Evolutionary conservation across 2,113 vertebrate species (phyloP).

Genomic region (Lampris incognitus): DNA sequence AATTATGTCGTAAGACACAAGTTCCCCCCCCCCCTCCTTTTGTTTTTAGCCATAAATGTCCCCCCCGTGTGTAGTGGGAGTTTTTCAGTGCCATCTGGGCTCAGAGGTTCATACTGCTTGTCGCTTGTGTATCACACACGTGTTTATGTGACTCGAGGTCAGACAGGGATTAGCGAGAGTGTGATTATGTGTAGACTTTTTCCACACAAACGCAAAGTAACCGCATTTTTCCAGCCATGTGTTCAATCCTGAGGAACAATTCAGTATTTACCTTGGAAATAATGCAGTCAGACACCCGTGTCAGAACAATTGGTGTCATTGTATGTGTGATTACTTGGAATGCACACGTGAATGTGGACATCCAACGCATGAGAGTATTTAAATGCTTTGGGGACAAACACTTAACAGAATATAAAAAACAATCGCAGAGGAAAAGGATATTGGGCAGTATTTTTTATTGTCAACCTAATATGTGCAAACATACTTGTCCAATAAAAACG

Average conservation of each 20-base stretch:
- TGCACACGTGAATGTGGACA: background rate
- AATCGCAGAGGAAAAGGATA: too few relatives aligned
- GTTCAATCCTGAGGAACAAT: background rate
- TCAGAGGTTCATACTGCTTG: conserved; percentile 9
- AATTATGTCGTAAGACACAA: too few relatives aligned
- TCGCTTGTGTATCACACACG: background rate
- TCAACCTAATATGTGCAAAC: too few relatives aligned
- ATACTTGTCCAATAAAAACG: too few relatives aligned
- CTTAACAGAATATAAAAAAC: too few relatives aligned
- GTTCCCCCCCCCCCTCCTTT: too few relatives aligned
- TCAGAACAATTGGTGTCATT: conserved; percentile 3
- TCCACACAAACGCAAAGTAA: background rate
- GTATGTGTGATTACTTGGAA: conserved; percentile 3
- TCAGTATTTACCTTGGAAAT: background rate
- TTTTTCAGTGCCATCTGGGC: conserved; percentile 39
- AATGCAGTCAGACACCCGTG: background rate
- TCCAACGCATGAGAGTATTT: background rate
- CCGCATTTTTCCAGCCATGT: background rate
- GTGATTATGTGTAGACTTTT: background rate
- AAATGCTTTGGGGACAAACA: too few relatives aligned
- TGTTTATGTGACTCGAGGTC: conserved; percentile 6
- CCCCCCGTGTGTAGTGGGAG: conserved; percentile 32
- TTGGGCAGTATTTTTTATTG: too few relatives aligned
- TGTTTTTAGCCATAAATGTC: background rate
- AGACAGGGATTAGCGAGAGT: conserved; percentile 32